A percentile compares a stretch with the other conserved stretches of the same genome.
Conservation (phyloP, 2,888 invertebrate species). For the Glaucopsyche alexis region DNA sequence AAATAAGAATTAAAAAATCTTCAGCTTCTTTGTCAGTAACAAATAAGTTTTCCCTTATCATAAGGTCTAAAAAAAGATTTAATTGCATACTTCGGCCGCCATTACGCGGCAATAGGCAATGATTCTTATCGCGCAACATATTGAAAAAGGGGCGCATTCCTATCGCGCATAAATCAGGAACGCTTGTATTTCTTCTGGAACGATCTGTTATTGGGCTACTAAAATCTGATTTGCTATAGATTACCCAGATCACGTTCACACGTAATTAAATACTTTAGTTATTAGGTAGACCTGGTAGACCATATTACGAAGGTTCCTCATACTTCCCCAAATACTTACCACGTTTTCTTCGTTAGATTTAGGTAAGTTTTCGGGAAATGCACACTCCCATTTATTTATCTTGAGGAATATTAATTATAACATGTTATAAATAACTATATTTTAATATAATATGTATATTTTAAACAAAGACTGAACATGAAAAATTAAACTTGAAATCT, state of each 20-base stretch:
- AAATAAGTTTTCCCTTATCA: conserved; percentile 29
- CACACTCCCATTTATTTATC: no score
- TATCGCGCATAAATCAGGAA: conserved; percentile 70
- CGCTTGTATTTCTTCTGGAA: conserved; percentile 59
- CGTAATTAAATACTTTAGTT: conserved; percentile 21
- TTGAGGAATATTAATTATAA: no score
- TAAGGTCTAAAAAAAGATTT: conserved; percentile 47
- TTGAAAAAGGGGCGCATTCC: conserved; percentile 74
- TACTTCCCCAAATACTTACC: no score
- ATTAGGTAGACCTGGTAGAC: background rate
- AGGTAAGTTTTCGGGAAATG: no score
- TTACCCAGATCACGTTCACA: conserved; percentile 6
- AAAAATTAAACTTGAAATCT: no score
- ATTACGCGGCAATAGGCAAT: conserved; percentile 60
- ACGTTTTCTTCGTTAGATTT: no score
- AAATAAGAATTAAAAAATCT: no score
- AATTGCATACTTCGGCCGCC: conserved; percentile 63
- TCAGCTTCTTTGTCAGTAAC: conserved; percentile 30
- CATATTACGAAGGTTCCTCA: background rate
- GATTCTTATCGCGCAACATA: conserved; percentile 73
- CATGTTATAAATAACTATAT: no score
- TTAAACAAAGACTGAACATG: no score
- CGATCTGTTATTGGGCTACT: conserved; percentile 64
- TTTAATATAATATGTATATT: no score
- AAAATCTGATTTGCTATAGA: conserved; percentile 43